A percentile compares a stretch with the other conserved stretches of the same genome.
Conservation (phyloP, 2,797 vertebrate species). For the Pangasius sanitwongsei region DNA sequence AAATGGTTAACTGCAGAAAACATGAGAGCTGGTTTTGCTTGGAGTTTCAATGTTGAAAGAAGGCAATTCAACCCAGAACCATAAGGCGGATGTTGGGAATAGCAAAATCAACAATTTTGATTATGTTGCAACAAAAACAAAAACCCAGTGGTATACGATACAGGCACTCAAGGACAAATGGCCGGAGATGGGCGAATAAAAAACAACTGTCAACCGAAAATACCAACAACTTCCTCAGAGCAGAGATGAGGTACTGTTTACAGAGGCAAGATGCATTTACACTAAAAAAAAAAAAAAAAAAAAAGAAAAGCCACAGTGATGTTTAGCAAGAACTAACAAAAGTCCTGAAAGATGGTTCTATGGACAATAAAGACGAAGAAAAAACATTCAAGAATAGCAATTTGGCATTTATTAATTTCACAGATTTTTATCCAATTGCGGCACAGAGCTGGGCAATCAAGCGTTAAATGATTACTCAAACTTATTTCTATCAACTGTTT, state of each 20-base stretch:
- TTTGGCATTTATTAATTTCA: neutral
- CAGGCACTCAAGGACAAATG: slow-evolving; percentile 16
- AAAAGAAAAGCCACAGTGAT: slow-evolving; percentile 1
- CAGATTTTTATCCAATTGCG: neutral
- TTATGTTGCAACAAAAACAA: slow-evolving; percentile 23
- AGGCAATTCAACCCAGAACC: neutral
- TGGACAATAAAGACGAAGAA: neutral
- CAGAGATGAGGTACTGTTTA: slow-evolving; percentile 9
- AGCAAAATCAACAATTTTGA: slow-evolving; percentile 31
- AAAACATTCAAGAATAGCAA: neutral
- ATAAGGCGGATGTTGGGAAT: slow-evolving; percentile 16
- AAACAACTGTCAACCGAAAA: slow-evolving; percentile 31
- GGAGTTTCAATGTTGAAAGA: neutral
- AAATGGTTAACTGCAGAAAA: neutral
- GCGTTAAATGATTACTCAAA: neutral
- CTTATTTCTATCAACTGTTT: neutral
- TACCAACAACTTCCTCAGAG: slow-evolving; percentile 1
- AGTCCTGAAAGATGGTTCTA: neutral
- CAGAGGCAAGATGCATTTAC: slow-evolving; percentile 1
- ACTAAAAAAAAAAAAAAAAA: neutral
- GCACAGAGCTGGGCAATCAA: neutral
- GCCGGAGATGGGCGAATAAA: slow-evolving; percentile 4
- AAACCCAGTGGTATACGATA: slow-evolving; percentile 17
- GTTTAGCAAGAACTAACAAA: neutral
- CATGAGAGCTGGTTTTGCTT: neutral